Conservation (phyloP, 53 echinoderm and acorn worm genomes). For the Actinopyga echinites region DNA sequence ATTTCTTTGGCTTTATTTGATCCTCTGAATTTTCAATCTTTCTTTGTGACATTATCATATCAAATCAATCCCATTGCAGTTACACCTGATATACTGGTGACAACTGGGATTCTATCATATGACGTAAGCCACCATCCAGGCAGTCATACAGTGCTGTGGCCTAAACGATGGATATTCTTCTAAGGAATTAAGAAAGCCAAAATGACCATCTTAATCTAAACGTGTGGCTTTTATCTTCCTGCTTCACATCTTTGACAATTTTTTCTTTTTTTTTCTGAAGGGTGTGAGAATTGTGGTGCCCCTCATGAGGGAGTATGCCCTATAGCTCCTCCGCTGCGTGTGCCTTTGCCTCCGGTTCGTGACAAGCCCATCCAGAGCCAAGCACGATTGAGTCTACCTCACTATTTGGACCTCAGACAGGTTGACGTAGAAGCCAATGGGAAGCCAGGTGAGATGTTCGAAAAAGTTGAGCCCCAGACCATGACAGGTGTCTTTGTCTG, state of each 20-base stretch:
- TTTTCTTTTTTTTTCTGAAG: slow-evolving; percentile 44
- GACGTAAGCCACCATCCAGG: no score
- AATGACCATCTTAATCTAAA: background rate
- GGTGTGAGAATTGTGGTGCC: slow-evolving; percentile 99
- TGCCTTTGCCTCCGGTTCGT: slow-evolving; percentile 81
- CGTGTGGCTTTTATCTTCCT: background rate
- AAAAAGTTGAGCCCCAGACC: no score
- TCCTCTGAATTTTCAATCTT: no score
- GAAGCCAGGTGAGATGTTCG: slow-evolving; percentile 69
- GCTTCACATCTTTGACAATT: background rate
- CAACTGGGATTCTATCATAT: no score
- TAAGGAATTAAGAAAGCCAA: background rate
- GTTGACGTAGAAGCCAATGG: slow-evolving; percentile 77
- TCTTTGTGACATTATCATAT: no score
- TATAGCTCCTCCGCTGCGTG: slow-evolving; percentile 66
- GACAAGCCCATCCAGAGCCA: slow-evolving; percentile 90
- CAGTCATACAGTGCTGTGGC: no score
- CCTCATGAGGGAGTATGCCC: slow-evolving; percentile 96
- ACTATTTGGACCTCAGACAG: slow-evolving; percentile 92
- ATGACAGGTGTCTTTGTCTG: no score
- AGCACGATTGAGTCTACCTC: slow-evolving; percentile 95
- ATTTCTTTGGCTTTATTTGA: no score
- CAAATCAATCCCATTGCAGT: no score
- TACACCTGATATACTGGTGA: no score
- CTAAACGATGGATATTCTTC: no score